Evolutionary conservation across 2,113 vertebrate species (phyloP), one percentile per base, ranked within the genome.

Genomic region (Embiotoca jacksoni): DNA sequence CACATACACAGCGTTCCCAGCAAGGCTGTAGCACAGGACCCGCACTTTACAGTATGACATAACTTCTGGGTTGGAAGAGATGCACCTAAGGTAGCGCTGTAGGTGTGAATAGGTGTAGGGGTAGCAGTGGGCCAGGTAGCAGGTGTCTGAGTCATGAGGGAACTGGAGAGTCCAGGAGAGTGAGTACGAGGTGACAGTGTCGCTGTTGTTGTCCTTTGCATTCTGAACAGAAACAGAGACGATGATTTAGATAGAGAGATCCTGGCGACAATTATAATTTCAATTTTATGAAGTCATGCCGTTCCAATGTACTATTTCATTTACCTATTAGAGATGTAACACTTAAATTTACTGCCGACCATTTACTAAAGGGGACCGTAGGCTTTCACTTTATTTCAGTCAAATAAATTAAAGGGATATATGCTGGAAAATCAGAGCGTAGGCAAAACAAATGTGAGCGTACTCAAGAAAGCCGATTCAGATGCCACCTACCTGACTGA

Each of bases 71-170:
- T 96, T 94, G 0, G 88, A 93, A 0, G 65, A 88, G 68, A 97
- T 87, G 0, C 37, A 55, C 8, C 30, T 55, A 13, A 99, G 95
- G 92, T 97, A 97, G 31, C 64, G 78, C 59, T 95, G 97, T 79
- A 99, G 92, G 14, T 95, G 95, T 0, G 96, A 96, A 80, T 97
- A 98, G 5, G 97, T 98, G 81, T 98, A 99, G 0, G 97, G 97
- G 89, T 98, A 99, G 84, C 95, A 95, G 82, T 97, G 95, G 31
- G 98, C 95, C 0, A 99, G 92, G 90, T 95, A 99, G 81, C 97
- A 99, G 0, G 95, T 97, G 91, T 99, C 97, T 0, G 89, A 23
- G 3, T 95, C 93, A 0, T 96, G 89, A 0, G 96, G 96, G 83
- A 99, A 99, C 84, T 89, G 90, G 4, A 90, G 5, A 0, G 95